Conservation (phyloP, 2,888 invertebrate species). For the Dermolepida albohirtum region DNA sequence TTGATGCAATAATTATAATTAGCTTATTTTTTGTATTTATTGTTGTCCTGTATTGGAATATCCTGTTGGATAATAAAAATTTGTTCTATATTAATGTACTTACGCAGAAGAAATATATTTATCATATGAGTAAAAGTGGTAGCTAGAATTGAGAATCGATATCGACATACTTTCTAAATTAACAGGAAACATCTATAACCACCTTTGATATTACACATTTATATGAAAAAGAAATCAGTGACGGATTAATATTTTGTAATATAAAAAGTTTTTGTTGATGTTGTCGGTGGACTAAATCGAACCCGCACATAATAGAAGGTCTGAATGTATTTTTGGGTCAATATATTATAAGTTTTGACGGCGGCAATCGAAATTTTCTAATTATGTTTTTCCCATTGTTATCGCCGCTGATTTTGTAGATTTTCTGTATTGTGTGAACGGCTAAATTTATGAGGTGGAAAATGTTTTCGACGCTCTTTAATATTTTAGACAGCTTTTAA, state of each 20-base stretch:
- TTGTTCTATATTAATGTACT: too few species aligned
- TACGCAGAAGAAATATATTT: too few species aligned
- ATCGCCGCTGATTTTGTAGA: conserved; percentile 21
- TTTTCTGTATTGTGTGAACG: conserved; percentile 25
- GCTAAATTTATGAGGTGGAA: conserved; percentile 27
- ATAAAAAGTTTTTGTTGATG: conserved; percentile 31
- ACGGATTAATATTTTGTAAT: conserved; percentile 28
- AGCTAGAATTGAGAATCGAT: conserved; percentile 6
- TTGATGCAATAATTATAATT: too few species aligned
- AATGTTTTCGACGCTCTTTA: conserved; percentile 27
- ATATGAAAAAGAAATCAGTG: conserved; percentile 24
- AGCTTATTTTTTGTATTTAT: too few species aligned
- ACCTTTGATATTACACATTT: conserved; percentile 14
- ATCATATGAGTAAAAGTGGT: too few species aligned
- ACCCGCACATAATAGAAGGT: conserved; percentile 13
- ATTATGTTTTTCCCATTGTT: conserved; percentile 31
- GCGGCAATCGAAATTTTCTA: conserved; percentile 29
- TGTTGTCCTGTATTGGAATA: too few species aligned
- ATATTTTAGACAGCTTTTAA: conserved; percentile 20
- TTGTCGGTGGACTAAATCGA: conserved; percentile 32
- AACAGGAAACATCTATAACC: conserved; percentile 24
- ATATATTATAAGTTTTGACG: conserved; percentile 22
- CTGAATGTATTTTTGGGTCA: conserved; percentile 18
- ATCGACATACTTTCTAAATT: conserved; percentile 34
- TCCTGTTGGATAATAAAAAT: too few species aligned